Evolutionary conservation across 2,113 vertebrate species (phyloP), one percentile per base, ranked within the genome.

Genomic region (Serranochromis macrocephalus): DNA sequence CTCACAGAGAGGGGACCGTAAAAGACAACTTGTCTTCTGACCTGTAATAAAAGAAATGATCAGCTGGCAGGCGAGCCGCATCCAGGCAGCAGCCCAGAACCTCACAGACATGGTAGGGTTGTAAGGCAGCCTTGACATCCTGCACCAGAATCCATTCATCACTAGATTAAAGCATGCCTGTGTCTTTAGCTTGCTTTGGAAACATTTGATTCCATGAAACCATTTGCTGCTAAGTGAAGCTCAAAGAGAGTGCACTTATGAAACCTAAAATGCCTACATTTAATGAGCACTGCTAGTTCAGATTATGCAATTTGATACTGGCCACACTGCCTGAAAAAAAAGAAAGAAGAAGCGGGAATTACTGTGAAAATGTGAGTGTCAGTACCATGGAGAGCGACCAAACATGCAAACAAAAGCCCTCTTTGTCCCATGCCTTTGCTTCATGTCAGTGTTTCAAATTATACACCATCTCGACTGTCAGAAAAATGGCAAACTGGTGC

Each of bases 371-470:
- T 80, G 84, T 58, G 89, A 93, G 88, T 94, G 94, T 96, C 96
- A 96, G 96, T 91, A 97, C 96, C 96, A 96, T 94, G 96, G 96
- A 96, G 92, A 97, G 96, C 95, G 87, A 95, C 96, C 92, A 91
- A 90, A 88, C 89, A 87, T 49, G 38, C 87, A 94, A 95, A 96
- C 96, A 96, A 96, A 94, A 94, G 93, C 75, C 88, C 71, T 86
- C 93, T 95, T 96, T 96, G 94, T 96, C 92, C 84, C 53, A 33
- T 84, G 84, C 63, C 87, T 85, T 66, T 42, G 36, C 57, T 90
- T 87, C 82, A 86, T 90, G 93, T 94, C 95, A 95, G 87, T 91
- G 92, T 90, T 95, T 94, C 75, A 81, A 93, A 92, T 94, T 94
- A 94, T 93, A 90, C 92, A 86, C 88, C 92, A 94, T 94, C 94